These are phyloP conservation scores for Euspilapteryx auroguttella DNA, from an alignment of 2,888 invertebrate genomes.

Conservation along the genomic window DNA sequence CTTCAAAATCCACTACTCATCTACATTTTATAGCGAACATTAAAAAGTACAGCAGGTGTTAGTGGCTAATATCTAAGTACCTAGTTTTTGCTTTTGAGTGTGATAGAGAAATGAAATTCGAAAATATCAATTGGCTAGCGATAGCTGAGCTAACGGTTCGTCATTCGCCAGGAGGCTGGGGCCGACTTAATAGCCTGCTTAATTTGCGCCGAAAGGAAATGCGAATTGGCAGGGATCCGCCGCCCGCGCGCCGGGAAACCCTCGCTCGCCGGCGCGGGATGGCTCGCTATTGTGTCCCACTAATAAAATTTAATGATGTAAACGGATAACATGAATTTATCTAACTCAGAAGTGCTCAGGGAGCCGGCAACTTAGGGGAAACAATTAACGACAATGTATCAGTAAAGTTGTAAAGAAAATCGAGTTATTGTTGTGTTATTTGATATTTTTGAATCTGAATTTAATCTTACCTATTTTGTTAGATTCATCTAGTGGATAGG, in stretches of 20 bases:
- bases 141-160: conserved; percentile 43
- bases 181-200: conserved; percentile 53
- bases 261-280: too few relatives aligned
- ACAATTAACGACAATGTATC: conserved; percentile 45
- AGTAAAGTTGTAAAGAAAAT: conserved; percentile 32
- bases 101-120: too few relatives aligned
- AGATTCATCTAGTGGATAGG: too few relatives aligned
- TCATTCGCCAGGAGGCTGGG: conserved; percentile 47
- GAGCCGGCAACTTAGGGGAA: conserved; percentile 37
- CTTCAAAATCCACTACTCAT: too few relatives aligned
- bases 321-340: conserved; percentile 57
- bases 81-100: too few relatives aligned
- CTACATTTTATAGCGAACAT: too few relatives aligned
- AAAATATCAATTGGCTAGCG: too few relatives aligned
- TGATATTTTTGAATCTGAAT: conserved; percentile 24
- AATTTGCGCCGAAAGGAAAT: conserved; percentile 53
- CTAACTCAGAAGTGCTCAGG: conserved; percentile 33
- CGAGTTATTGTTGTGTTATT: conserved; percentile 13
- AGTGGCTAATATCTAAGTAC: too few relatives aligned
- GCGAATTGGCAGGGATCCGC: conserved; percentile 33
- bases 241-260: neutral
- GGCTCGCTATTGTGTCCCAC: conserved; percentile 36
- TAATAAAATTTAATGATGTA: conserved; percentile 62
- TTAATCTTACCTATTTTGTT: too few relatives aligned
- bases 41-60: too few relatives aligned